Evolutionary conservation across 2,797 vertebrate species (phyloP).

Genomic region (Macropus fuliginosus): DNA sequence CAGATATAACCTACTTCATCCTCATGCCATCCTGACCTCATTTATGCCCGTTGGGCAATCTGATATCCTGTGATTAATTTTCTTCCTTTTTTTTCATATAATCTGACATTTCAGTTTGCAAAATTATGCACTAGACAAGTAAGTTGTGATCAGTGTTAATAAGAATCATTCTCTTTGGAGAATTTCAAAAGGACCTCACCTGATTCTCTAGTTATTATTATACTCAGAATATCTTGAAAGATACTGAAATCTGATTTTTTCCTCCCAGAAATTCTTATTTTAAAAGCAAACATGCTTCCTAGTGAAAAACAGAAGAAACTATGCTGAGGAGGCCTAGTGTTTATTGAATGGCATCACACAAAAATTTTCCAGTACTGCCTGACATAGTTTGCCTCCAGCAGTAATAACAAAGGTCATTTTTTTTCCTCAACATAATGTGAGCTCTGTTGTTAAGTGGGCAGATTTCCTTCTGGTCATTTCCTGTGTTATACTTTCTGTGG

Average conservation of each 20-base stretch:
- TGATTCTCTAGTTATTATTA: not conserved
- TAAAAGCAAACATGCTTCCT: constrained; percentile 51
- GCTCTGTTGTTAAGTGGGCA: constrained; percentile 72
- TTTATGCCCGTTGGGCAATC: not conserved
- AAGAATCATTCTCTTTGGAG: not conserved
- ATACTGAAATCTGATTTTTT: not conserved
- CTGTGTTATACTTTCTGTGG: constrained; percentile 58
- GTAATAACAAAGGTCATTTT: constrained; percentile 72
- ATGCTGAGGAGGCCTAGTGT: constrained; percentile 17
- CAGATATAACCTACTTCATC: not conserved
- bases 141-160: not conserved
- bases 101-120: not conserved
- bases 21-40: not conserved
- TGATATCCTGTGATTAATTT: not conserved
- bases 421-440: constrained; percentile 56
- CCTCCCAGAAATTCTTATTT: constrained; percentile 36
- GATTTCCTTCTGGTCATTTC: constrained; percentile 75
- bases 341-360: constrained; percentile 54
- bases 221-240: not conserved
- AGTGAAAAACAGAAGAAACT: constrained; percentile 1
- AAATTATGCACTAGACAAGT: not conserved
- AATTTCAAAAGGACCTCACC: not conserved
- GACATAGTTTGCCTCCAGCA: constrained; percentile 61
- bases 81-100: not conserved
- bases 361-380: constrained; percentile 67